phyloP scores from a whole-genome alignment of 2,888 invertebrate species.

The Andricus quercusramuli region DNA sequence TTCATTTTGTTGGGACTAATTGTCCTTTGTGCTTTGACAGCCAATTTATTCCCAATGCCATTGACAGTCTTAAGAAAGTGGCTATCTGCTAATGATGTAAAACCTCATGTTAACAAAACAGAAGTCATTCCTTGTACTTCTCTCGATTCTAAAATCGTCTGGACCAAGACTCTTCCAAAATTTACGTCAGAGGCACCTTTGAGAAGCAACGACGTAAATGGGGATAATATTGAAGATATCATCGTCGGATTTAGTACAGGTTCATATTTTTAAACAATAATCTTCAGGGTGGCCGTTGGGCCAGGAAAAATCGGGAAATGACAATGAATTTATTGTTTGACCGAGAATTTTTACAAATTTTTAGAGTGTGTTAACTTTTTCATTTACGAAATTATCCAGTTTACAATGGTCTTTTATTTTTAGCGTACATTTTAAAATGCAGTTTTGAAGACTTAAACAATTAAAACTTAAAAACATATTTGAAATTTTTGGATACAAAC shows the following conservation, averaged over 20 bases:
- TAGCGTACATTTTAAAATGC: too few relatives aligned
- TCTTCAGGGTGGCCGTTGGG: too few relatives aligned
- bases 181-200: constrained; percentile 88
- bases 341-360: too few relatives aligned
- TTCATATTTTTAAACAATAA: constrained; percentile 67
- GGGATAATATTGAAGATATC: constrained; percentile 86
- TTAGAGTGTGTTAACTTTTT: too few relatives aligned
- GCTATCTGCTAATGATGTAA: constrained; percentile 75
- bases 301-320: too few relatives aligned
- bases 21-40: constrained; percentile 82
- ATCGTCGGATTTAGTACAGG: constrained; percentile 90
- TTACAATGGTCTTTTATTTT: too few relatives aligned
- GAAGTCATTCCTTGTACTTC: constrained; percentile 82
- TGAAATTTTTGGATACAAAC: too few relatives aligned
- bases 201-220: constrained; percentile 85
- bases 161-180: constrained; percentile 85
- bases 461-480: too few relatives aligned
- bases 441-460: too few relatives aligned
- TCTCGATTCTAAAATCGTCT: constrained; percentile 82
- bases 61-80: constrained; percentile 82
- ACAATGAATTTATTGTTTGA: too few relatives aligned
- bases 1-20: constrained; percentile 82
- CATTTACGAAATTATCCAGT: too few relatives aligned
- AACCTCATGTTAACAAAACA: constrained; percentile 56
- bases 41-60: constrained; percentile 84